Percentiles rank a stretch among this genome's conserved stretches.
Conservation (phyloP, 2,797 vertebrate species). For the Leptodactylus fallax region DNA sequence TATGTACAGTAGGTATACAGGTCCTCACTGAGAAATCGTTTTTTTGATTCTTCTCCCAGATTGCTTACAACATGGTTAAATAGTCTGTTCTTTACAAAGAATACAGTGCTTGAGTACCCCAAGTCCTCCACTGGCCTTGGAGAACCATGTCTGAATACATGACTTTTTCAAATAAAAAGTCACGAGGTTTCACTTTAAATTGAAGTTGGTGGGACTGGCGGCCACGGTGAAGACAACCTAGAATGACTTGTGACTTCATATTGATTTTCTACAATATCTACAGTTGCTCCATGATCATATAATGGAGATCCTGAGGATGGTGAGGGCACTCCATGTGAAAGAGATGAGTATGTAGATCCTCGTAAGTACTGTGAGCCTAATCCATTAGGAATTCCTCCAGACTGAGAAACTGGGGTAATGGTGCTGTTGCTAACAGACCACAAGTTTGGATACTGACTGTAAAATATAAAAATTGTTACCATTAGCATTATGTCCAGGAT, state of each 20-base stretch:
- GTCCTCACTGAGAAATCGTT: neutral
- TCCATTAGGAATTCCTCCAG: slow-evolving; percentile 78
- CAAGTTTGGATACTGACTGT: slow-evolving; percentile 91
- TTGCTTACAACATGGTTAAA: too few species aligned
- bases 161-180: neutral
- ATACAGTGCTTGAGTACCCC: neutral
- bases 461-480: slow-evolving; percentile 43
- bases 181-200: slow-evolving; percentile 74
- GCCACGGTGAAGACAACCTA: slow-evolving; percentile 85
- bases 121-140: neutral
- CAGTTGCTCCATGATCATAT: slow-evolving; percentile 78
- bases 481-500: neutral
- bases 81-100: neutral
- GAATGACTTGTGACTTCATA: slow-evolving; percentile 83
- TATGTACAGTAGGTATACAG: neutral
- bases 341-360: slow-evolving; percentile 78
- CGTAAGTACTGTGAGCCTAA: slow-evolving; percentile 88
- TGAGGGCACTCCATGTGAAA: slow-evolving; percentile 78
- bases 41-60: neutral
- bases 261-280: slow-evolving; percentile 82
- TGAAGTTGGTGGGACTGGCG: slow-evolving; percentile 86
- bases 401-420: slow-evolving; percentile 83
- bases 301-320: slow-evolving; percentile 83
- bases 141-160: neutral
- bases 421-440: slow-evolving; percentile 88